These are phyloP conservation scores for Brachypodius melanocephalos DNA, from an alignment of 2,113 vertebrate genomes.

Conservation along the genomic window DNA sequence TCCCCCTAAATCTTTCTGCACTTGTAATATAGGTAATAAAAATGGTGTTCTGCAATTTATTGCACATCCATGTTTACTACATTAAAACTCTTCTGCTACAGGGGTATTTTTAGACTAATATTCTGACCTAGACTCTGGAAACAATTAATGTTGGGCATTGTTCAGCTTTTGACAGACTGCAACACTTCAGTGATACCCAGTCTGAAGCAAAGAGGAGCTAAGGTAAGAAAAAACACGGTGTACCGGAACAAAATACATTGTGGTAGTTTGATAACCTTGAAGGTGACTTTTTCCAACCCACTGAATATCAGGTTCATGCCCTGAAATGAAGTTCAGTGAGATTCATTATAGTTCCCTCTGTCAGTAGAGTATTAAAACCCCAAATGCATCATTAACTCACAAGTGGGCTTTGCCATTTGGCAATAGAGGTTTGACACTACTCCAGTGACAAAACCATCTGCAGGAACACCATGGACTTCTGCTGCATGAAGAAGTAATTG, in stretches of 20 bases:
- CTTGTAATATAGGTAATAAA: not conserved
- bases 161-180: not conserved
- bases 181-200: not conserved
- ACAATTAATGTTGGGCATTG: not conserved
- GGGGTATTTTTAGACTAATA: not conserved
- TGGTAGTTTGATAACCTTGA: conserved; percentile 50
- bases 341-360: conserved; percentile 68
- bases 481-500: conserved; percentile 31
- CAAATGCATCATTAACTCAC: conserved; percentile 73
- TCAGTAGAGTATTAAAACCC: conserved; percentile 62
- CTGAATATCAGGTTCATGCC: conserved; percentile 66
- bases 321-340: conserved; percentile 63
- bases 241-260: conserved; percentile 20
- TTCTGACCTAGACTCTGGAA: conserved; percentile 15
- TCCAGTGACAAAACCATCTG: conserved; percentile 57
- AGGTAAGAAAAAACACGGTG: not conserved
- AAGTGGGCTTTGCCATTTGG: conserved; percentile 61
- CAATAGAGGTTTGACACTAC: conserved; percentile 32
- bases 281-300: conserved; percentile 71
- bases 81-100: not conserved
- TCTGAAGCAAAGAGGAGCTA: not conserved
- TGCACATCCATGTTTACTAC: not conserved
- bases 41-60: not conserved
- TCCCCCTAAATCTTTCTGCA: not conserved
- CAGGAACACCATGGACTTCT: conserved; percentile 21